Conservation (phyloP, 2,113 vertebrate genomes). For the Uropsilus gracilis region DNA sequence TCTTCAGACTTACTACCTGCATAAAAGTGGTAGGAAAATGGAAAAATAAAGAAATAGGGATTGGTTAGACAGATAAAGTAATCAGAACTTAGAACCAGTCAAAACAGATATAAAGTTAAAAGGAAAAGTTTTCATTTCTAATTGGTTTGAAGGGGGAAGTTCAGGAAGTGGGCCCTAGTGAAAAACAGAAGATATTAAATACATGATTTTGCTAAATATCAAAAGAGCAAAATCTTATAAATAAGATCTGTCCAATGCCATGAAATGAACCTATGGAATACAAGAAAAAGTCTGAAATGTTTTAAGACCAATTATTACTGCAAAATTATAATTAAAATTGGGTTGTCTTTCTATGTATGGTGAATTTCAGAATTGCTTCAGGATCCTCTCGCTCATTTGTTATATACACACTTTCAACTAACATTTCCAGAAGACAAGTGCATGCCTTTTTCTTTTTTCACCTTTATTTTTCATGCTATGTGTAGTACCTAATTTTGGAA, state of each 20-base stretch:
- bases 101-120: not conserved
- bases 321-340: not conserved
- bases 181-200: not conserved
- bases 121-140: not conserved
- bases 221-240: slow-evolving; percentile 2
- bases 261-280: not conserved
- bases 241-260: not conserved
- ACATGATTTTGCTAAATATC: not conserved
- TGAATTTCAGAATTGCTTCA: not conserved
- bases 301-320: not conserved
- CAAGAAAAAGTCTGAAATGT: not conserved
- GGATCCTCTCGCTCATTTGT: not conserved
- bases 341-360: not conserved
- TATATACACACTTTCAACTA: not conserved
- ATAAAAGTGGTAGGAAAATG: not conserved
- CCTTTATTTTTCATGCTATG: not conserved
- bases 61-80: not conserved
- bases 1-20: not conserved
- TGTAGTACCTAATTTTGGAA: not conserved
- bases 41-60: not conserved
- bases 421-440: not conserved
- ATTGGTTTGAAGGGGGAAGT: not conserved
- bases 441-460: not conserved
- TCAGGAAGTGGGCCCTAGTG: not conserved
- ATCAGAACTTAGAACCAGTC: not conserved